Evolutionary conservation across 2,888 invertebrate species (phyloP).

Genomic region (Prionchulus punctatus): DNA sequence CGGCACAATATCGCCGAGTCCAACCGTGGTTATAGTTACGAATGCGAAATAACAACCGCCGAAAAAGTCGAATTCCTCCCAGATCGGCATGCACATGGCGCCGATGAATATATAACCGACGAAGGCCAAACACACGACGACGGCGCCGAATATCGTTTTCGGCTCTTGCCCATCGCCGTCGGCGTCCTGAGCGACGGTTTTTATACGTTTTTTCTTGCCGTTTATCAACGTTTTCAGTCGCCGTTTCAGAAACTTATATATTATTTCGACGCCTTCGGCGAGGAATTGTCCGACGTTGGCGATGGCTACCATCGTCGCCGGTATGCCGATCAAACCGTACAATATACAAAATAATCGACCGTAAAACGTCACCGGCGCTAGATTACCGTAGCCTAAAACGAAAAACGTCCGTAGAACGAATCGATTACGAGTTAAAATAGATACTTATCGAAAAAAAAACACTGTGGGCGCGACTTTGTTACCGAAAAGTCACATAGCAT

Average conservation of each 20-base stretch:
- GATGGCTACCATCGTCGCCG: background rate
- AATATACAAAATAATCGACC: background rate
- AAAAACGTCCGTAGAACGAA: background rate
- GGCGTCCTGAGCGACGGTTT: background rate
- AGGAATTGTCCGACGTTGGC: background rate
- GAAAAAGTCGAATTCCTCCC: background rate
- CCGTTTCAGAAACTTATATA: background rate
- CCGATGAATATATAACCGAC: background rate
- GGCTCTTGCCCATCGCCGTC: background rate
- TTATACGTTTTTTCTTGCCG: background rate
- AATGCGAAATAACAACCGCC: background rate
- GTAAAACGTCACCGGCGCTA: background rate
- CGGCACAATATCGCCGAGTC: background rate
- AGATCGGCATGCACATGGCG: background rate
- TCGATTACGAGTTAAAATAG: background rate
- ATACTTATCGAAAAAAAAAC: too few relatives aligned
- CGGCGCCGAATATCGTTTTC: background rate
- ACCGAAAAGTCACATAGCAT: too few relatives aligned
- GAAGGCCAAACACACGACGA: background rate
- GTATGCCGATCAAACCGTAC: background rate
- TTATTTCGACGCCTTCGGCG: background rate
- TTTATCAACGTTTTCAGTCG: background rate
- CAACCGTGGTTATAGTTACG: background rate
- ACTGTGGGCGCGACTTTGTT: too few relatives aligned
- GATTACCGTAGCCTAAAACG: background rate